Conservation (phyloP, 2,888 invertebrate species). For the Papilio elwesi region DNA sequence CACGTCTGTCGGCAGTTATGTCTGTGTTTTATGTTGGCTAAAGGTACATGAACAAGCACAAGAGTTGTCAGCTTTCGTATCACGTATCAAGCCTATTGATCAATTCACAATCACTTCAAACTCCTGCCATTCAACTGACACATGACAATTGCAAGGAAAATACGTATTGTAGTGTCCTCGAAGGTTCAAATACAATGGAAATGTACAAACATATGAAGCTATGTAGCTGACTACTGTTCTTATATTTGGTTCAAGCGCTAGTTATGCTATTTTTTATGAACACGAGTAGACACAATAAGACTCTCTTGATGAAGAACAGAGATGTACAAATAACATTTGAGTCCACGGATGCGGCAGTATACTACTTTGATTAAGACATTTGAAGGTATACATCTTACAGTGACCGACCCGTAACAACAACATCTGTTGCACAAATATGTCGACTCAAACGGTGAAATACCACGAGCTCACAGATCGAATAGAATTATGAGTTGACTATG, state of each 20-base stretch:
- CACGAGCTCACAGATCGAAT: too few relatives aligned
- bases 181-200: neutral
- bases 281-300: conserved; percentile 33
- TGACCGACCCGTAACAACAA: too few relatives aligned
- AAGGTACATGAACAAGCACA: neutral
- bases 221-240: neutral
- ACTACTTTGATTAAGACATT: too few relatives aligned
- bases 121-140: neutral
- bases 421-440: too few relatives aligned
- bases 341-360: neutral
- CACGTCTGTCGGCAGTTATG: too few relatives aligned
- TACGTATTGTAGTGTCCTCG: neutral
- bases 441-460: too few relatives aligned
- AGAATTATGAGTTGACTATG: too few relatives aligned
- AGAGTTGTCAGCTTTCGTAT: too few relatives aligned
- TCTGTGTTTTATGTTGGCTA: too few relatives aligned
- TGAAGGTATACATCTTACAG: too few relatives aligned
- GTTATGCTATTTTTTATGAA: conserved; percentile 24
- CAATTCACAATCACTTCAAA: neutral
- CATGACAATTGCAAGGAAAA: neutral
- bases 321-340: neutral
- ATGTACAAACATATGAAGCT: neutral
- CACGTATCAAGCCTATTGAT: neutral
- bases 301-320: conserved; percentile 64
- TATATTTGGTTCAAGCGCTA: conserved; percentile 8